Conservation (phyloP, 2,888 invertebrate species). For the Callyntrura guangdongensis region DNA sequence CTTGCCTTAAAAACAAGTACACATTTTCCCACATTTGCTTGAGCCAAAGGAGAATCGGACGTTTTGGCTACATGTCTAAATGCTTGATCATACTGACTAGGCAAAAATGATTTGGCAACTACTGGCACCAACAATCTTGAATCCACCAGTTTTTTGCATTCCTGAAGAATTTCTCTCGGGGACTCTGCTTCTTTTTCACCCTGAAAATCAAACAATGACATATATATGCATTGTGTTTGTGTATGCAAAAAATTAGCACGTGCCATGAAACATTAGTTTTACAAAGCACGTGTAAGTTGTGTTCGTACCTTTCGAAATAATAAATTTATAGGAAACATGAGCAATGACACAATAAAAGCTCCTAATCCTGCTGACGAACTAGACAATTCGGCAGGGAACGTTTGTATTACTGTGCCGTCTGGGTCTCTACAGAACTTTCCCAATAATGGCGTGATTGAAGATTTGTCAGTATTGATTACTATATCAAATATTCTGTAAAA, state of each 20-base stretch:
- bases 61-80: slow-evolving; percentile 83
- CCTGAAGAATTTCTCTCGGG: slow-evolving; percentile 77
- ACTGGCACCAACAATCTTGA: slow-evolving; percentile 82
- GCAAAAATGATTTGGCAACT: slow-evolving; percentile 83
- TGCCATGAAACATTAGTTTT: background rate
- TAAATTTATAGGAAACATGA: slow-evolving; percentile 67
- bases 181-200: slow-evolving; percentile 70
- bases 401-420: slow-evolving; percentile 81
- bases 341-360: slow-evolving; percentile 64
- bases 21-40: slow-evolving; percentile 84
- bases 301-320: slow-evolving; percentile 71
- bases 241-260: no score
- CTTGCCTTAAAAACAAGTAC: slow-evolving; percentile 83
- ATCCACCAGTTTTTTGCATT: slow-evolving; percentile 82
- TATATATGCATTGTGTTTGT: no score
- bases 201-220: no score
- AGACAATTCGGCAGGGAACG: slow-evolving; percentile 81
- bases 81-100: slow-evolving; percentile 84
- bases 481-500: slow-evolving; percentile 82
- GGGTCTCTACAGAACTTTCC: slow-evolving; percentile 82
- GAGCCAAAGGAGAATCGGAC: slow-evolving; percentile 82
- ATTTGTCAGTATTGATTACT: slow-evolving; percentile 83
- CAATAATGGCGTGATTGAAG: slow-evolving; percentile 77
- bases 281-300: background rate
- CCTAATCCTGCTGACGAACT: slow-evolving; percentile 66